Conservation (phyloP, 2,888 invertebrate genomes). For the Antitype chi region DNA sequence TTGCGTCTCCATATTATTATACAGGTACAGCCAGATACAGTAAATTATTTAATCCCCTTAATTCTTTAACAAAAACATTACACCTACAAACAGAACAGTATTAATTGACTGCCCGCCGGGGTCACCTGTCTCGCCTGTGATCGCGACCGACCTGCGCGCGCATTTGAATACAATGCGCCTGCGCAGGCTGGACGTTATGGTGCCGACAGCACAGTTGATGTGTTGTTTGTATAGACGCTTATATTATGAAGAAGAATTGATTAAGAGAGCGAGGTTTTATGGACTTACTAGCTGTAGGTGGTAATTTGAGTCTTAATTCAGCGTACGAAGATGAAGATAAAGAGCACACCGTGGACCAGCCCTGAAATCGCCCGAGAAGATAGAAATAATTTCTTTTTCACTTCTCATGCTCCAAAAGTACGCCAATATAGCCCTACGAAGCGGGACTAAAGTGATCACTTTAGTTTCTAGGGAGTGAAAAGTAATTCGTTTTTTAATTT, state of each 20-base stretch:
- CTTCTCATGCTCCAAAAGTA: too few species aligned
- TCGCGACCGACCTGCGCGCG: conserved; percentile 59
- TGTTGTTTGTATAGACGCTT: conserved; percentile 32
- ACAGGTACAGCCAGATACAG: too few species aligned
- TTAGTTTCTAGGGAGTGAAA: too few species aligned
- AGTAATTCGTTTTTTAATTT: too few species aligned
- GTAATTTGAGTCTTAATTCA: not conserved
- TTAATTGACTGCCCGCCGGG: conserved; percentile 62
- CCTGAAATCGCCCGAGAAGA: too few species aligned
- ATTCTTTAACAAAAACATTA: conserved; percentile 11
- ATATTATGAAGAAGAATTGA: conserved; percentile 34
- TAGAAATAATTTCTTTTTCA: too few species aligned
- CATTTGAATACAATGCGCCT: conserved; percentile 80
- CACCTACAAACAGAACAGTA: conserved; percentile 34
- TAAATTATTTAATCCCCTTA: conserved; percentile 14
- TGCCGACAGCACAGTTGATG: conserved; percentile 39
- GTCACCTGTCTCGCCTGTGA: conserved; percentile 71
- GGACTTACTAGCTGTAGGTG: not conserved
- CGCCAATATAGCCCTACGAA: too few species aligned
- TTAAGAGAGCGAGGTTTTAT: conserved; percentile 1
- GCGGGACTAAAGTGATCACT: too few species aligned
- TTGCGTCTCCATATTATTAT: too few species aligned
- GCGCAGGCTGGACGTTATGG: conserved; percentile 56
- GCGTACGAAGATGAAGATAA: not conserved
- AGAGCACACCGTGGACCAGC: too few species aligned